These are phyloP conservation scores for Saccostrea cuccullata DNA, from an alignment of 1,140 invertebrate genomes.

Conservation along the genomic window DNA sequence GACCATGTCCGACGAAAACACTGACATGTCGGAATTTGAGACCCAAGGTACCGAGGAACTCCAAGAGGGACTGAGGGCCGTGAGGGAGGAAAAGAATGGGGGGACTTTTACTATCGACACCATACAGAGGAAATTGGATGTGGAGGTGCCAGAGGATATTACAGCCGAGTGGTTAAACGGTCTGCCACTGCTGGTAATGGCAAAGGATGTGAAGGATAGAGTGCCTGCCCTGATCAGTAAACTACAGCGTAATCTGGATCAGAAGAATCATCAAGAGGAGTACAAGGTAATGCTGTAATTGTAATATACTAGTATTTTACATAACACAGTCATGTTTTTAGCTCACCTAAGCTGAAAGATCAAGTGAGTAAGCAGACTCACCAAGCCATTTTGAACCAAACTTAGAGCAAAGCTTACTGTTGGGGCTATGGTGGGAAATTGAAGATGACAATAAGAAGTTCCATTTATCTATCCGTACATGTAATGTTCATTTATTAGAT, in stretches of 20 bases:
- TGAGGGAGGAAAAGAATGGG: not conserved
- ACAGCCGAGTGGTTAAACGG: conserved; percentile 68
- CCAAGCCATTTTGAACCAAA: too few species aligned
- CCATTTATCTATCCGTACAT: too few species aligned
- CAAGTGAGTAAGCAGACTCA: not conserved
- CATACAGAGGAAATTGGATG: conserved; percentile 53
- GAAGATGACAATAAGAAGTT: too few species aligned
- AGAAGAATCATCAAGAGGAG: conserved; percentile 71
- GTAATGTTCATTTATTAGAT: too few species aligned
- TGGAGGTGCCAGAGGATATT: conserved; percentile 63
- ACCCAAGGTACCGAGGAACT: conserved; percentile 3
- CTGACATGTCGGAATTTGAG: conserved; percentile 4
- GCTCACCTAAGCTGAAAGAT: too few species aligned
- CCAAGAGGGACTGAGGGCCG: not conserved
- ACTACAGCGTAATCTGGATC: conserved; percentile 67
- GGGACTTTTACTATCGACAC: conserved; percentile 53
- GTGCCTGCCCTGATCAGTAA: conserved; percentile 59
- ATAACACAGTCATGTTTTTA: not conserved
- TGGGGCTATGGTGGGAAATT: too few species aligned
- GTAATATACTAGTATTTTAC: too few species aligned
- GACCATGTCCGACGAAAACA: conserved; percentile 19
- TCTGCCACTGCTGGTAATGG: conserved; percentile 63
- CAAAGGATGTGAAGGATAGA: conserved; percentile 53
- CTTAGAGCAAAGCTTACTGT: too few species aligned
- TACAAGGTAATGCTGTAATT: conserved; percentile 62